Percentiles rank a stretch among this genome's conserved stretches.
phyloP scores from a whole-genome alignment of 2,113 vertebrate species.

The Eidolon helvum region DNA sequence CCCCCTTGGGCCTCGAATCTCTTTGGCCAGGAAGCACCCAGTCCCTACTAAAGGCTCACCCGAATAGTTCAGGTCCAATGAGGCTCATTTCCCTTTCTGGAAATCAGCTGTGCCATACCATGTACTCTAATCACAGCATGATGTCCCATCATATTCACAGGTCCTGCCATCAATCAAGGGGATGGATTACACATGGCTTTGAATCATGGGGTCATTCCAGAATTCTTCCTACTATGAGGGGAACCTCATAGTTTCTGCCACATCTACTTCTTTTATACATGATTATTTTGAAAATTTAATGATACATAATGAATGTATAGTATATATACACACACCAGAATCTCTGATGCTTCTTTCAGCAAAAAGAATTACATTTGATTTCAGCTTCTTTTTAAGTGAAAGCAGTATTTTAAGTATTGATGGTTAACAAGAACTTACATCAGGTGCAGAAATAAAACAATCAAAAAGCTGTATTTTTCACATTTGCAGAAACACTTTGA shows the following conservation, averaged over 20 bases:
- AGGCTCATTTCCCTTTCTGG: not conserved
- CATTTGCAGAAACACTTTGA: not conserved
- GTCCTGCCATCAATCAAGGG: not conserved
- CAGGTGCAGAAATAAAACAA: not conserved
- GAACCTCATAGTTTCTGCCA: not conserved
- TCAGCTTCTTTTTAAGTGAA: not conserved
- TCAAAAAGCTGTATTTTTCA: not conserved
- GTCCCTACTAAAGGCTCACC: not conserved
- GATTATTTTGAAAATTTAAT: not conserved
- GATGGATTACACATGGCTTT: not conserved
- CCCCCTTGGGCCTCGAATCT: not conserved
- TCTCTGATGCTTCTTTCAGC: not conserved
- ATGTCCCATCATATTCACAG: accelerated
- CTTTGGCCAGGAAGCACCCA: not conserved
- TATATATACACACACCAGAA: not conserved
- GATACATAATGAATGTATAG: not conserved
- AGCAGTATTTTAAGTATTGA: not conserved
- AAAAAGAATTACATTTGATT: not conserved
- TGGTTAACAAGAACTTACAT: not conserved
- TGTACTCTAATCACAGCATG: accelerated
- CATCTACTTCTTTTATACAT: not conserved
- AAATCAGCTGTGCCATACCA: not conserved
- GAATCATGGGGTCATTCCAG: not conserved
- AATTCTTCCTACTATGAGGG: not conserved
- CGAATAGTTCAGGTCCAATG: not conserved